Evolutionary conservation across 2,797 vertebrate genomes (phyloP), one percentile per base, ranked within the genome.

Genomic region (Dallia pectoralis): DNA sequence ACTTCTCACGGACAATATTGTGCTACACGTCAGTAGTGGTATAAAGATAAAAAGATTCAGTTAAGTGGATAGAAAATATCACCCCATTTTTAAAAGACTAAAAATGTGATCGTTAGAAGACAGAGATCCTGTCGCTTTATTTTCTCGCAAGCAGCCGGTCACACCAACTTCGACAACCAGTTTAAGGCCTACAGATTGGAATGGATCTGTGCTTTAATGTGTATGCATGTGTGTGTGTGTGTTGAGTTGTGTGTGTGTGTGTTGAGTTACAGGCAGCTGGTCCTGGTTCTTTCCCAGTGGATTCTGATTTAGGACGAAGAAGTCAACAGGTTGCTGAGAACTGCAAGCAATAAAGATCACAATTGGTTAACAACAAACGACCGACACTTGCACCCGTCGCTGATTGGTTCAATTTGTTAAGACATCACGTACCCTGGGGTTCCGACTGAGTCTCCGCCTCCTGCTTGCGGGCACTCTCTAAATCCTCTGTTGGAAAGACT

Each of bases 391-490:
- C 25, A 25, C 29, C 3, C 2, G 40, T 49, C 32, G 5, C 12
- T 49, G 59, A 47, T 49, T 30, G 29, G 44, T 59, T 59, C 25
- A 11, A 59, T 12, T 59, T 59, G 25, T 27, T 11, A 59, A 30
- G 6, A 49, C 22, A 16, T 19, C 15, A 70, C 85, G 2, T 87
- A 94, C 93, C 90, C 78, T 94, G 92, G 67, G 93, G 88, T 67
- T 94, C 91, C 5, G 86, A 81, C 78, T 92, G 86, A 30, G 82
- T 88, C 74, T 89, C 90, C 22, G 81, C 74, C 11, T 91, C 88
- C 25, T 84, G 85, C 82, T 91, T 93, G 67, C 86, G 88, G 9
- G 82, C 88, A 11, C 81, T 87, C 72, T 93, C 93, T 22, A 85
- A 82, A 74, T 92, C 92, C 0, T 84, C 87, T 82, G 87, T 77